These are phyloP conservation scores for Napeogenes sylphis DNA, from an alignment of 2,888 invertebrate species.

Conservation along the genomic window DNA sequence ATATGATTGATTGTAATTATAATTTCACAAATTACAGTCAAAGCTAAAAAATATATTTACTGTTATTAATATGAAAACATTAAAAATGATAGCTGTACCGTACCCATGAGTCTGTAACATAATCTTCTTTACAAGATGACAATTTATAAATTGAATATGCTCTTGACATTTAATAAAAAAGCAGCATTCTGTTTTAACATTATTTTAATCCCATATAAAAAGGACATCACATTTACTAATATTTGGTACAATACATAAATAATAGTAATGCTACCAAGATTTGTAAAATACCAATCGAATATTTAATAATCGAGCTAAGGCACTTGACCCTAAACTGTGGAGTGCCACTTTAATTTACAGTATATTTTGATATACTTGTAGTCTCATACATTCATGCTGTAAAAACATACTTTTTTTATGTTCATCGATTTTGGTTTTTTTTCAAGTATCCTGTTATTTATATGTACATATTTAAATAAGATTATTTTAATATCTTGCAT, in stretches of 20 bases:
- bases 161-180: too few relatives aligned
- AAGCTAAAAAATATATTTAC: too few relatives aligned
- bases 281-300: conserved; percentile 46
- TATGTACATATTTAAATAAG: neutral
- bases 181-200: neutral
- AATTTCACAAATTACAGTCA: too few relatives aligned
- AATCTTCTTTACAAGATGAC: too few relatives aligned
- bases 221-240: neutral
- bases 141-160: too few relatives aligned
- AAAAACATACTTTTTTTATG: conserved; percentile 20
- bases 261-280: conserved; percentile 31
- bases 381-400: conserved; percentile 41
- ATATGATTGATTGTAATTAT: too few relatives aligned
- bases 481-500: conserved; percentile 8
- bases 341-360: conserved; percentile 55
- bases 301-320: conserved; percentile 52
- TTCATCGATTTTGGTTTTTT: conserved; percentile 19
- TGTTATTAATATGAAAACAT: too few relatives aligned
- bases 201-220: neutral
- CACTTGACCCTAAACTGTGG: conserved; percentile 51
- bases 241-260: conserved; percentile 13
- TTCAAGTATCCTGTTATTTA: neutral
- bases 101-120: too few relatives aligned
- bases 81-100: too few relatives aligned
- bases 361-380: conserved; percentile 56